Conservation (phyloP, 30 jellyfish, hydroid and myxozoan genomes). For the Hydra vulgaris region DNA sequence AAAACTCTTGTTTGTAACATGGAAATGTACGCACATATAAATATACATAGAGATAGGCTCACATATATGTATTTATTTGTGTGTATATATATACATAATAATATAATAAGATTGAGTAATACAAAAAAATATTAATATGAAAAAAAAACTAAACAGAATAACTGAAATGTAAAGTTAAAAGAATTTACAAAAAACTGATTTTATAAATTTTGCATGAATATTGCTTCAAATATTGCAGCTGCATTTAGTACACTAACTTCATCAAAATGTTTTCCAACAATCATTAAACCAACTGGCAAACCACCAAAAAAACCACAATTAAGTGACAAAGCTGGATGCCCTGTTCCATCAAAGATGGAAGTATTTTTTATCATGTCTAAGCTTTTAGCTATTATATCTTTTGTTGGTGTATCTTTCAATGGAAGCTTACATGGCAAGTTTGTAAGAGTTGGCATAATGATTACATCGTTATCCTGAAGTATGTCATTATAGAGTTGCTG, state of each 20-base stretch:
- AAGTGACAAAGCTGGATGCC: slow-evolving; percentile 27
- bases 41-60: too few species aligned
- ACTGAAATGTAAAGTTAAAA: too few species aligned
- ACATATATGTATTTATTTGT: too few species aligned
- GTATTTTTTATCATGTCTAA: slow-evolving; percentile 9
- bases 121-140: too few species aligned
- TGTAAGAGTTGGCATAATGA: slow-evolving; percentile 24
- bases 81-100: too few species aligned
- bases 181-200: too few species aligned
- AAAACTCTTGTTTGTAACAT: too few species aligned
- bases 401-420: neutral
- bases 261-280: slow-evolving; percentile 29
- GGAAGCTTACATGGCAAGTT: slow-evolving; percentile 11
- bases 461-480: slow-evolving; percentile 13
- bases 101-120: too few species aligned
- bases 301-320: slow-evolving; percentile 25
- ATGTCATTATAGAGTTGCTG: neutral
- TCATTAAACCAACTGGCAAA: slow-evolving; percentile 28
- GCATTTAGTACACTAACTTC: slow-evolving; percentile 27
- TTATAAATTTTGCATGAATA: too few species aligned
- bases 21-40: too few species aligned
- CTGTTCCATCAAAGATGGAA: slow-evolving; percentile 26
- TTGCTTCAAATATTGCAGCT: slow-evolving; percentile 24
- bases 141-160: too few species aligned
- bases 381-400: neutral